Evolutionary conservation across 2,113 vertebrate genomes (phyloP), one percentile per base, ranked within the genome.

Genomic region (Xiphophorus couchianus): DNA sequence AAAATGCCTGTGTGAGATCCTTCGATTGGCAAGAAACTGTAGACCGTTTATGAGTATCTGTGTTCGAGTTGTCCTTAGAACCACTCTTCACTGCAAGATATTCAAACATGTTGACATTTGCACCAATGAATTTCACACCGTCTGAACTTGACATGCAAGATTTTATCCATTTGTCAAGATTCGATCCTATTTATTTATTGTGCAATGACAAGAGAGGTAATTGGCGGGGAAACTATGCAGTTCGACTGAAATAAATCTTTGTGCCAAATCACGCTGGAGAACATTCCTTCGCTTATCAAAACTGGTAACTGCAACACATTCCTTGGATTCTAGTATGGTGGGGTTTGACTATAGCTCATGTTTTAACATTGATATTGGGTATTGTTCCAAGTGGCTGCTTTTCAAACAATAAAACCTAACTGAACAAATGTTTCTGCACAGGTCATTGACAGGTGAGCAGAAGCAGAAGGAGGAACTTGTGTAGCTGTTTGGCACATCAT

Each of bases 1-100:
- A 48, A 48, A 54, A 35, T 37, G 11, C 39, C 9, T 65, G 35
- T 70, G 28, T 67, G 42, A 62, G 30, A 12, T 2, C 67, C 37
- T 75, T 33, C 19, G 29, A 71, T 37, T 77, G 68, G 25, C 69
- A 80, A 62, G 19, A 4, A 62, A 58, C 22, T 61, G 30, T 70
- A n/a, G 31, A 3, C n/a, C 58, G 67, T 29, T 17, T 8, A 10
- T n/a, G 22, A 58, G 22, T 10, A 58, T 25, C 22, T 10, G 1
- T 58, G 51, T 58, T 58, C 51, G 11, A 58, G 51, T 10, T 58
- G 19, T 11, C 51, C 8, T 58, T 11, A 3, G 22, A 10, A 10
- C 25, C 17, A 58, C 14, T 7, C 62, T 28, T 61, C 27, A 27
- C 28, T 29, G 29, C 28, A 62, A 29, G 12, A 30, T 58, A 64